Evolutionary conservation across 2,113 vertebrate genomes (phyloP).

Genomic region (Sus scrofa): T2T-Sscrofa CM000815.6:107168501-107169000

Average conservation of each 20-base stretch:
- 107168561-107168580: neutral
- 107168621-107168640: neutral
- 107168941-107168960: neutral
- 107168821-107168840: neutral
- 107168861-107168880: neutral
- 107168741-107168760: neutral
- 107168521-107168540: no score
- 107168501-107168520: neutral
- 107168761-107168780: neutral
- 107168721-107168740: neutral
- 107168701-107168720: neutral
- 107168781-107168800: no score
- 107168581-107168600: neutral
- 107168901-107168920: neutral
- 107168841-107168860: rapidly evolving
- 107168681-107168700: neutral
- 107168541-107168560: neutral
- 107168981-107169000: neutral
- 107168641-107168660: neutral
- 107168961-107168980: neutral
- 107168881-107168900: rapidly evolving
- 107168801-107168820: neutral
- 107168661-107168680: neutral
- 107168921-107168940: neutral
- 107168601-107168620: neutral